Conservation (phyloP, 1,140 invertebrate genomes). For the Philotrypesis tridentata region DNA sequence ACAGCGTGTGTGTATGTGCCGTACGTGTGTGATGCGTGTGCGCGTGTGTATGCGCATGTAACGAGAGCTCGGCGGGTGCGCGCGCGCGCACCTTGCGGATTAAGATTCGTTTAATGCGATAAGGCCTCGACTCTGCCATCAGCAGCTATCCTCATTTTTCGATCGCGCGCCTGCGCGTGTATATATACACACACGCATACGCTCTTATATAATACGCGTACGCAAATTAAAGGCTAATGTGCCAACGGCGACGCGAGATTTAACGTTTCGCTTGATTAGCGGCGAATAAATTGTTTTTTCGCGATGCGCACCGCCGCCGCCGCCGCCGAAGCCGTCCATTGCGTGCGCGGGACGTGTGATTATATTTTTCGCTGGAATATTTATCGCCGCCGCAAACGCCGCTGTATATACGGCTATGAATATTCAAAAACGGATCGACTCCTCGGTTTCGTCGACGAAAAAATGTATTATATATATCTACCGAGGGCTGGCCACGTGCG, state of each 20-base stretch:
- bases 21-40: too few species aligned
- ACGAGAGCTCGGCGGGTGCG: background rate
- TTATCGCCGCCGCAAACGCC: too few species aligned
- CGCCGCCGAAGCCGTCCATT: background rate
- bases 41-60: too few species aligned
- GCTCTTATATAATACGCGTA: too few species aligned
- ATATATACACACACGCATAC: too few species aligned
- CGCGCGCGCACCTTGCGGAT: background rate
- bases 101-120: constrained; percentile 27
- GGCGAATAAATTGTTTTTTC: background rate
- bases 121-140: background rate
- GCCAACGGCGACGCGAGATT: background rate
- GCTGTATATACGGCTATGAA: background rate
- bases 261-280: background rate
- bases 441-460: background rate
- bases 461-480: background rate
- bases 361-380: background rate
- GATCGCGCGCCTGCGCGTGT: too few species aligned
- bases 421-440: background rate
- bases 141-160: background rate
- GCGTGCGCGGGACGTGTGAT: background rate
- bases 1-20: too few species aligned
- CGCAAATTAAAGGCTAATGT: background rate
- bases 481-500: too few species aligned
- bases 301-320: too few species aligned